Evolutionary conservation across 2,888 invertebrate genomes (phyloP), one percentile per base, ranked within the genome.

Genomic region (Dynastes tityus): DNA sequence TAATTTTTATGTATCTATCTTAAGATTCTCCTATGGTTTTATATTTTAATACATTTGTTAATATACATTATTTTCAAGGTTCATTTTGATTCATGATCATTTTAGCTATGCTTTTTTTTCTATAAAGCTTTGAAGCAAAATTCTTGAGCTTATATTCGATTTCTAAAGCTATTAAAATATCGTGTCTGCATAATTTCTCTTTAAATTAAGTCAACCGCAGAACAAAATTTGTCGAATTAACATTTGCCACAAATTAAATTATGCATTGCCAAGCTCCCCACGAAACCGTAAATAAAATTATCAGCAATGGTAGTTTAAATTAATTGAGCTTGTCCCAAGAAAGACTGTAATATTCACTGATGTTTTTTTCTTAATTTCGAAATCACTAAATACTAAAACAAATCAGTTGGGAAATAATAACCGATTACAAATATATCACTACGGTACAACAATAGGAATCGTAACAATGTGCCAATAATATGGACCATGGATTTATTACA

Each of bases 401-500:
- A 45, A 58, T 55, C 55, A 58, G 5, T 45, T 45, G 45, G 45
- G 1, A 16, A 58, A 58, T 58, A 22, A 16, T 22, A 58, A 58
- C 16, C 16, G 2, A 22, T 58, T 58, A 8, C 0, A 22, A 16
- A 58, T 3, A 58, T 58, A 58, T 58, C 22, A 45, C n/a, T 22
- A 22, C 55, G 22, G 55, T 8, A 9, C n/a, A 58, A 58, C 16
- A 58, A 58, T 58, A 58, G 22, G 6, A 8, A 16, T 58, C 9
- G 55, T 58, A 58, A 58, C 55, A 22, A 58, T 58, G 16, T 22
- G 16, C 55, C 55, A 58, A 58, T 58, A 58, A 22, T 22, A 58
- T 58, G 22, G 22, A 58, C 27, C 55, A 27, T 58, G 22, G 55
- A 58, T 63, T 63, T 63, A 63, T 63, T 63, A 63, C 32, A 63